A percentile compares a stretch with the other conserved stretches of the same genome.
Evolutionary conservation across 2,797 vertebrate genomes (phyloP).

Genomic region (Galaxias olidus): DNA sequence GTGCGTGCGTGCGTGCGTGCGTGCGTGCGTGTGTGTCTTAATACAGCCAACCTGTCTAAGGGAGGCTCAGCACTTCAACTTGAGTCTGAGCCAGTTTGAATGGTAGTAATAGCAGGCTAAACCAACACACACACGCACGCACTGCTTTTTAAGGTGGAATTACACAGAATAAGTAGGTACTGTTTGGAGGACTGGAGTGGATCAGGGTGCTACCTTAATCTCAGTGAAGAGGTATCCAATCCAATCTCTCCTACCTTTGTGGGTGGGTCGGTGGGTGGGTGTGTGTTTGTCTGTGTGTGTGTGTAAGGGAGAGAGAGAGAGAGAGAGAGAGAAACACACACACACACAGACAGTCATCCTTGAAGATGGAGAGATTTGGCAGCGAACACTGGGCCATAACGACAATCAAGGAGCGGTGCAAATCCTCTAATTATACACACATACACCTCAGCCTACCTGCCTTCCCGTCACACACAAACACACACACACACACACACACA

Average conservation of each 20-base stretch:
- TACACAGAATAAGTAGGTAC: too few relatives aligned
- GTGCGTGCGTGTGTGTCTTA: conserved; percentile 7
- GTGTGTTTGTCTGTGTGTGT: conserved; percentile 25
- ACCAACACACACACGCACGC: too few relatives aligned
- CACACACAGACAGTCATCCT: conserved; percentile 18
- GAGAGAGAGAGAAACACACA: conserved; percentile 23
- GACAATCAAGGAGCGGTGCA: conserved; percentile 51
- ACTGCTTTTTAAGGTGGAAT: too few relatives aligned
- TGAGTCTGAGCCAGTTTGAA: too few relatives aligned
- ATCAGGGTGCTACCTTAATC: too few relatives aligned
- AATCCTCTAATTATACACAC: conserved; percentile 59
- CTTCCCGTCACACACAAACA: background rate
- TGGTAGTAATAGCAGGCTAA: too few relatives aligned
- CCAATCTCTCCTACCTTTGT: too few relatives aligned
- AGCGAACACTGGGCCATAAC: conserved; percentile 24
- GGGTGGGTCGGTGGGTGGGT: conserved; percentile 13
- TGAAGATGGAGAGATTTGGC: background rate
- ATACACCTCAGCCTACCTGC: conserved; percentile 30
- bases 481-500: background rate
- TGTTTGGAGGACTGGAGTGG: too few relatives aligned
- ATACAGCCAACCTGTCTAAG: background rate
- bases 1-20: too few relatives aligned
- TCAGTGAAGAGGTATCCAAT: too few relatives aligned
- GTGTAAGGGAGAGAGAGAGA: conserved; percentile 7
- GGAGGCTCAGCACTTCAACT: too few relatives aligned